A percentile compares a stretch with the other conserved stretches of the same genome.
Conservation (phyloP, 1,140 invertebrate genomes). For the Diorhabda elongata region DNA sequence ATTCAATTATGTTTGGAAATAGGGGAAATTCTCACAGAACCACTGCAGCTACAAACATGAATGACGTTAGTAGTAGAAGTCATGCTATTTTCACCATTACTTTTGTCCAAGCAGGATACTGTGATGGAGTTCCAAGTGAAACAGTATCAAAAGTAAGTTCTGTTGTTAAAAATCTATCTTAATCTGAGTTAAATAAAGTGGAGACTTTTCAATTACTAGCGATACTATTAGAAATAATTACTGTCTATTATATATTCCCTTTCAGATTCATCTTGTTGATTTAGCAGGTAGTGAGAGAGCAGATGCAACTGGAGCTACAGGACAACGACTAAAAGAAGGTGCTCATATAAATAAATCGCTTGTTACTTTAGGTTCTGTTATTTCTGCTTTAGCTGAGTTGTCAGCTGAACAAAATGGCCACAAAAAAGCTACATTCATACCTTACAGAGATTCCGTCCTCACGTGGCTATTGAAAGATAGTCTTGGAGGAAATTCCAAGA, state of each 20-base stretch:
- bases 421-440: constrained; percentile 69
- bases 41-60: constrained; percentile 81
- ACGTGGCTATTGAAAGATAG: constrained; percentile 90
- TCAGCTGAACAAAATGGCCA: constrained; percentile 41
- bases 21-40: constrained; percentile 78
- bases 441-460: constrained; percentile 85
- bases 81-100: constrained; percentile 96
- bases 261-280: constrained; percentile 74
- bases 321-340: constrained; percentile 82
- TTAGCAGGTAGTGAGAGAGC: constrained; percentile 86
- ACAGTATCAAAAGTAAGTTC: constrained; percentile 71
- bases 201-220: background rate
- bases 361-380: constrained; percentile 88
- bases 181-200: background rate
- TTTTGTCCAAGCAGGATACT: constrained; percentile 79
- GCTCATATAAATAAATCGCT: constrained; percentile 91
- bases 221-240: background rate
- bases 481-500: constrained; percentile 89
- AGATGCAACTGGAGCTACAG: constrained; percentile 80
- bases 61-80: constrained; percentile 83
- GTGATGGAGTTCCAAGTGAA: constrained; percentile 80
- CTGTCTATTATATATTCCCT: background rate
- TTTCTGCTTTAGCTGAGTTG: constrained; percentile 83
- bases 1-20: background rate
- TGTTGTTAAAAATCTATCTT: background rate